phyloP scores from a whole-genome alignment of 2,113 vertebrate species.

The Ptychochromis oligacanthus region DNA sequence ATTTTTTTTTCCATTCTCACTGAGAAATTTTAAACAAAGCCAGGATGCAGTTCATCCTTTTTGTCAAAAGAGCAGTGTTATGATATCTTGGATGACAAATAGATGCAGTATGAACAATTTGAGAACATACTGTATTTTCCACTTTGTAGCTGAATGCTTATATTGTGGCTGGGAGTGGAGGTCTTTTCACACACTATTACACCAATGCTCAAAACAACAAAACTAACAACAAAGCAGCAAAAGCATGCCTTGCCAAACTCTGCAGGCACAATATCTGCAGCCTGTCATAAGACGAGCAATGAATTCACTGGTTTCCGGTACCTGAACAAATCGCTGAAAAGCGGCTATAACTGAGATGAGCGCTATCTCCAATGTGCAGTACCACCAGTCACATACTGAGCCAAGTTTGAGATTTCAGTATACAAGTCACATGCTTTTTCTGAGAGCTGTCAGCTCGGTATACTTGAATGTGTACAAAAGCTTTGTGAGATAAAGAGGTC shows the following conservation, averaged over 20 bases:
- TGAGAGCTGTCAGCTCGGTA: constrained; percentile 31
- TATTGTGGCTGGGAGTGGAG: constrained; percentile 26
- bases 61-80: constrained; percentile 14
- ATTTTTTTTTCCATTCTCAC: constrained; percentile 11
- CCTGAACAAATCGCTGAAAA: constrained; percentile 67
- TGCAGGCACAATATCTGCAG: constrained; percentile 37
- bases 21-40: constrained; percentile 22
- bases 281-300: constrained; percentile 53
- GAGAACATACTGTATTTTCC: constrained; percentile 35
- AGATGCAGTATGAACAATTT: constrained; percentile 54
- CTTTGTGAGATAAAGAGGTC: constrained; percentile 4
- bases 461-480: neutral
- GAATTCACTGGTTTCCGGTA: constrained; percentile 46
- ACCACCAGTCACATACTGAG: constrained; percentile 33
- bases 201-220: constrained; percentile 40
- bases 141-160: constrained; percentile 42
- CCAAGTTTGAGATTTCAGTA: constrained; percentile 65
- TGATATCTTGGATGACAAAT: constrained; percentile 28
- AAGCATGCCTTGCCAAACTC: constrained; percentile 42
- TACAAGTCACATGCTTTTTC: constrained; percentile 45
- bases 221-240: constrained; percentile 54
- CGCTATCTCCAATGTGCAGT: constrained; percentile 62
- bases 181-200: constrained; percentile 36
- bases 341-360: constrained; percentile 51
- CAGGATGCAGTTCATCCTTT: constrained; percentile 11